phyloP scores from a whole-genome alignment of 2,113 vertebrate genomes.

The Gorsachius goisagi region DNA sequence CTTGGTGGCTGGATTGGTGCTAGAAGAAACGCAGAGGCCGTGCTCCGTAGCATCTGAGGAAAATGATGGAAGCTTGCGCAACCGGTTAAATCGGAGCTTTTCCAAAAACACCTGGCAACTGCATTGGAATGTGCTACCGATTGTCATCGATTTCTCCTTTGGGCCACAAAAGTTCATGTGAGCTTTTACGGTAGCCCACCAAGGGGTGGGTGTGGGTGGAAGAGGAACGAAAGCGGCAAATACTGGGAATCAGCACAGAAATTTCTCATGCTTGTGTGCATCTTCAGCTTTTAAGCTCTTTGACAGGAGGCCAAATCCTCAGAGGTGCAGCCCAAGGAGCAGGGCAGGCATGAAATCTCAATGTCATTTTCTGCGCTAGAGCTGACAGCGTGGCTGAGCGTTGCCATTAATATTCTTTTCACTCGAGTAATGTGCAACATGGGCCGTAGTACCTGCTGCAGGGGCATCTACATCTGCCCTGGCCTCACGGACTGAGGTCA shows the following conservation, averaged over 20 bases:
- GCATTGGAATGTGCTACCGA: rapidly evolving
- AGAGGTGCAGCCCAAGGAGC: not conserved
- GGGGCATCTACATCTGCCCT: rapidly evolving
- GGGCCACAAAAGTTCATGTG: not conserved
- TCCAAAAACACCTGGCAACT: not conserved
- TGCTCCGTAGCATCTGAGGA: not conserved
- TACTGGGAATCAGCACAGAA: rapidly evolving
- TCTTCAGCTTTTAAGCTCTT: not conserved
- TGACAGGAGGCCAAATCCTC: not conserved
- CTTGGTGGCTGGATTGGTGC: not conserved
- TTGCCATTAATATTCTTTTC: not conserved
- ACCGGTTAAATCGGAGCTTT: not conserved
- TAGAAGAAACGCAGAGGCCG: not conserved
- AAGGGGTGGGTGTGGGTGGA: not conserved
- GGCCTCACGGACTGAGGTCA: not conserved
- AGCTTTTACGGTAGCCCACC: not conserved
- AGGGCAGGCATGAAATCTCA: rapidly evolving
- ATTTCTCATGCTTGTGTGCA: rapidly evolving
- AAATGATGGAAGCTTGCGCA: not conserved
- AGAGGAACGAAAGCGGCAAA: not conserved
- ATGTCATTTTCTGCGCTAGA: not conserved
- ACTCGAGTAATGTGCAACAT: rapidly evolving
- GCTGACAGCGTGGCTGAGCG: not conserved
- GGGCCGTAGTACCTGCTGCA: not conserved
- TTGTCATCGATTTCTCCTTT: not conserved